Conservation (phyloP, 2,888 invertebrate genomes). For the Gymnocheta viridis region DNA sequence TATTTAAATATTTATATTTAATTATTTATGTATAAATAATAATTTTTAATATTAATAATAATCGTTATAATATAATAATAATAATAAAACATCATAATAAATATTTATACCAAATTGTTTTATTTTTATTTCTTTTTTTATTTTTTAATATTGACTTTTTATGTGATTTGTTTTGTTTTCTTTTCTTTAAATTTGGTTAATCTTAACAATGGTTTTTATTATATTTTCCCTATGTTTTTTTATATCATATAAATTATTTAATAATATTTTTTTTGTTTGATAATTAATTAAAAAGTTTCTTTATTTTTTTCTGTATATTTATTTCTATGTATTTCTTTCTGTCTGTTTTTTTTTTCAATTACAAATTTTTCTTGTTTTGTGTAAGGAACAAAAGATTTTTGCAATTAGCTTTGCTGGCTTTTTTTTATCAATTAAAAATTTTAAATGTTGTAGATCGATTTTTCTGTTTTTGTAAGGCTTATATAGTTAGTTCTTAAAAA, state of each 20-base stretch:
- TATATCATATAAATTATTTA: conserved; percentile 44
- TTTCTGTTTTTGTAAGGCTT: conserved; percentile 56
- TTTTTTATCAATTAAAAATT: conserved; percentile 14
- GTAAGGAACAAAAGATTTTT: conserved; percentile 61
- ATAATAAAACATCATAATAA: conserved; percentile 77
- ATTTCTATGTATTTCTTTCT: conserved; percentile 40
- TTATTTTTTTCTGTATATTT: conserved; percentile 25
- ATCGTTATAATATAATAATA: conserved; percentile 74
- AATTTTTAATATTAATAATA: conserved; percentile 75
- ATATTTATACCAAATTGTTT: conserved; percentile 76
- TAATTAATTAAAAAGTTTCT: conserved; percentile 56
- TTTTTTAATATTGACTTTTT: conserved; percentile 58
- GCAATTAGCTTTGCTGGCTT: not conserved
- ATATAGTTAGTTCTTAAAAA: conserved; percentile 65
- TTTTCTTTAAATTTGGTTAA: conserved; percentile 58
- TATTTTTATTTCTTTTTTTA: too few relatives aligned
- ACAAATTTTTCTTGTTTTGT: conserved; percentile 48
- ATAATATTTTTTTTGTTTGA: conserved; percentile 15
- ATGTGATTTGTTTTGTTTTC: conserved; percentile 16
- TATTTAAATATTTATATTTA: conserved; percentile 71
- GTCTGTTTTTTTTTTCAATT: not conserved
- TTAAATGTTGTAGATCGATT: conserved; percentile 44
- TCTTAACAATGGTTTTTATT: conserved; percentile 61
- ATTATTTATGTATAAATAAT: conserved; percentile 66
- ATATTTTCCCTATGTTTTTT: conserved; percentile 56